Percentiles rank a stretch among this genome's conserved stretches.
These are phyloP conservation scores for Xestia sexstrigata DNA, from an alignment of 2,888 invertebrate species.

Conservation along the genomic window DNA sequence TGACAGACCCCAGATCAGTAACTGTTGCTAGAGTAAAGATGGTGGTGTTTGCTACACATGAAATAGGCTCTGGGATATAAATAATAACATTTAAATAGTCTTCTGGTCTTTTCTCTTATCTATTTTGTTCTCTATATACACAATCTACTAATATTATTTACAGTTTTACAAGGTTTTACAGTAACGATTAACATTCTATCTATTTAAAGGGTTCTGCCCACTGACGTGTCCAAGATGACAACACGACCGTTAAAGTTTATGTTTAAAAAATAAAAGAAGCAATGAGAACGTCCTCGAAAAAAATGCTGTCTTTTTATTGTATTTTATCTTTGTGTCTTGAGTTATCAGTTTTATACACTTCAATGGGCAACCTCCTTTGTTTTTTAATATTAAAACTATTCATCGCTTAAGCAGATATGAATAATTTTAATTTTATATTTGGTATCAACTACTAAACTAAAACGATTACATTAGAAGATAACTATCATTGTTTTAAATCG, in stretches of 20 bases:
- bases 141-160: slow-evolving; percentile 8
- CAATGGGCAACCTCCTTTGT: slow-evolving; percentile 1
- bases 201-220: neutral
- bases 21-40: neutral
- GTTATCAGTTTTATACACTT: slow-evolving; percentile 2
- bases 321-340: neutral
- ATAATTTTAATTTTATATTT: slow-evolving; percentile 48
- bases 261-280: neutral
- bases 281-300: neutral
- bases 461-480: neutral
- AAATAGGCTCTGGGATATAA: neutral
- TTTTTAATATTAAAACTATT: slow-evolving; percentile 9
- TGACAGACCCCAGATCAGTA: neutral
- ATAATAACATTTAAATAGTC: slow-evolving; percentile 5
- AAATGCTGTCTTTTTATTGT: neutral
- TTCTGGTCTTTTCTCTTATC: slow-evolving; percentile 31
- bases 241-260: neutral
- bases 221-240: neutral
- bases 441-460: slow-evolving; percentile 42
- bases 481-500: neutral
- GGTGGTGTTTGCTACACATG: neutral
- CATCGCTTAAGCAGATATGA: neutral
- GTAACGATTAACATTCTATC: neutral
- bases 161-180: slow-evolving; percentile 1
- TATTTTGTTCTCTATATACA: slow-evolving; percentile 65